phyloP scores from a whole-genome alignment of 2,888 invertebrate genomes.

The Myathropa florea region DNA sequence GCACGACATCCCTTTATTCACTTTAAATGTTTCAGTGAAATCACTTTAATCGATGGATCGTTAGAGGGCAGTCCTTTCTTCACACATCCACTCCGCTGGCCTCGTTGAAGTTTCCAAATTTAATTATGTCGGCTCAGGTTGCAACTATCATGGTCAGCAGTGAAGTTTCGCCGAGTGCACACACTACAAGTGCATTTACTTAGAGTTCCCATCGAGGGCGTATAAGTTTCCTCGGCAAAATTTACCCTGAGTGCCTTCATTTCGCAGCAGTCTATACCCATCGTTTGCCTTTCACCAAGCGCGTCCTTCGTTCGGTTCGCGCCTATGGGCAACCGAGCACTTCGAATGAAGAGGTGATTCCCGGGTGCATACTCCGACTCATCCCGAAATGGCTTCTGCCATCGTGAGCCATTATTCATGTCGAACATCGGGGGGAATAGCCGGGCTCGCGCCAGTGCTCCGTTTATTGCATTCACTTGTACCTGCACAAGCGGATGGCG shows the following conservation, averaged over 20 bases:
- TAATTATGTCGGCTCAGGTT: neutral
- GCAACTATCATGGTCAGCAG: neutral
- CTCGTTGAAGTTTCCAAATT: neutral
- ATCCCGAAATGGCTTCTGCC: neutral
- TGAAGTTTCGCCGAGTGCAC: neutral
- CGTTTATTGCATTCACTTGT: slow-evolving; percentile 8
- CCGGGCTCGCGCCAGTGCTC: neutral
- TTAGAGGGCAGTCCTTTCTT: neutral
- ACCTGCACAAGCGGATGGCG: neutral
- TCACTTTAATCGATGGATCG: neutral
- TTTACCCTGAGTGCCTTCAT: neutral
- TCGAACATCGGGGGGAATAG: neutral
- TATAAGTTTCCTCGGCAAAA: neutral
- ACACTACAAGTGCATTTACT: neutral
- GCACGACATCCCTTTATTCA: neutral
- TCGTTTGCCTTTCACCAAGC: neutral
- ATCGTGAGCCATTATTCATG: slow-evolving; percentile 17
- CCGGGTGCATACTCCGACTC: neutral
- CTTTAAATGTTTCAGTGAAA: neutral
- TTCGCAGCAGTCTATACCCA: neutral
- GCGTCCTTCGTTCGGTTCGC: neutral
- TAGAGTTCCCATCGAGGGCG: neutral
- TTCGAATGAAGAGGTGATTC: neutral
- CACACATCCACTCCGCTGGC: neutral
- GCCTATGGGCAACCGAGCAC: neutral